Base-by-base conservation (phyloP, 2,888 invertebrate genomes). In the Andricus curvator region DNA sequence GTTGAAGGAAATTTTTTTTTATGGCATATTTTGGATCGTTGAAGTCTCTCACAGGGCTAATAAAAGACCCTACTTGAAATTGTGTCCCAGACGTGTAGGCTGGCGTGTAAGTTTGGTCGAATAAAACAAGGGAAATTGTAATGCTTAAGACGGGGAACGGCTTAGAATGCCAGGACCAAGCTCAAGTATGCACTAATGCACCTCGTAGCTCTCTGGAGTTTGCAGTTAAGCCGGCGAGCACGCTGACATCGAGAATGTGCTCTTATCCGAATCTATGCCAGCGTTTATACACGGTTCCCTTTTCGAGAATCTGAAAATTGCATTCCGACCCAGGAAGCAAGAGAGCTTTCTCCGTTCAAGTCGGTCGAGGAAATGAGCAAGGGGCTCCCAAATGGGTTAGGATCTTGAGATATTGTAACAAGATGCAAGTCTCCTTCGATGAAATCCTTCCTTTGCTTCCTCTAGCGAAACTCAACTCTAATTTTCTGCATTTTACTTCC, bases 231-330 rank as follows among this genome's bases (percentile, higher is more conserved):
- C 84, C 84, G 77, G 83, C 78, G 80, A 82, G 80, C 78, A 70
- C 77, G 82, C 86, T 88, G 90, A 90, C 89, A 85, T 84, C 80
- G 79, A 88, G 88, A 90, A 90, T 88, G 88, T 83, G 84, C 88
- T 89, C 88, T 89, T 88, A 89, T 89, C 88, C 87, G 86, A 90
- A 90, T 90, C 90, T 90, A 90, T 88, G 88, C 87, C 86, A 83
- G 82, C 85, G 84, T 86, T 88, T 87, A 86, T 85, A 81, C 83
- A 79, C 82, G 51, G 67, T 81, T 80, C 70, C 66, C 85, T 83
- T 86, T 82, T 88, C 81, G 87, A 88, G 90, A 90, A 91, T 91
- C 86, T 86, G 89, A 89, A 90, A 90, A 91, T 91, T 90, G 89
- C 90, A 91, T 91, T 91, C 91, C 89, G 85, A 80, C 56, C 33